Percentiles rank a stretch among this genome's conserved stretches.
These are phyloP conservation scores for Grus americana DNA, from an alignment of 2,113 vertebrate genomes.

Conservation along the genomic window DNA sequence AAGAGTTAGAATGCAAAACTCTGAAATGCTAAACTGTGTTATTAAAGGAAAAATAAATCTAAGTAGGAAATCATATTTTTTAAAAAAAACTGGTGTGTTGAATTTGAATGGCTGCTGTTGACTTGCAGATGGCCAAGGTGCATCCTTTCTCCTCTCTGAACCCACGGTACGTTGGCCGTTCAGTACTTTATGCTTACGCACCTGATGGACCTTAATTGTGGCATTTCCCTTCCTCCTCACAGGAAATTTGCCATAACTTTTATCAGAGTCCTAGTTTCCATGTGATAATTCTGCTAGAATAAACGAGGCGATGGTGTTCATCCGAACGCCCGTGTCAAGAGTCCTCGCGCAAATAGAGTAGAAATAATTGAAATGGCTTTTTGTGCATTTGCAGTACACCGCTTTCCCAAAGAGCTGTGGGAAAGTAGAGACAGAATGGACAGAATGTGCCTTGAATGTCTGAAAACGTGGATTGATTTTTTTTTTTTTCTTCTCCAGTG, in stretches of 20 bases:
- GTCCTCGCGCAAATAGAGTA: background rate
- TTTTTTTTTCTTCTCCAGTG: background rate
- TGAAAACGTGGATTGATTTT: background rate
- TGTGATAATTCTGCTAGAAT: background rate
- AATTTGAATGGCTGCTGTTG: constrained; percentile 38
- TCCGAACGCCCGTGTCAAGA: background rate
- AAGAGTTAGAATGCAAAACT: constrained; percentile 80
- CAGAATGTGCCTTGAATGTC: background rate
- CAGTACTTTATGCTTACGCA: accelerated
- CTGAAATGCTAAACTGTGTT: constrained; percentile 78
- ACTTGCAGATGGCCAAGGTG: background rate
- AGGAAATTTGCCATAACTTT: background rate
- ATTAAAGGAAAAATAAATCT: constrained; percentile 80
- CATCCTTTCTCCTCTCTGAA: background rate
- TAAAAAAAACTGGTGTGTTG: background rate
- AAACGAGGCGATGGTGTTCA: background rate
- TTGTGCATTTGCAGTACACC: background rate
- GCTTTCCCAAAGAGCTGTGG: background rate
- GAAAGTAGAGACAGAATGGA: background rate
- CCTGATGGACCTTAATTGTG: background rate
- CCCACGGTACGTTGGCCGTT: background rate
- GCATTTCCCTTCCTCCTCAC: background rate
- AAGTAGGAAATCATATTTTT: constrained; percentile 70
- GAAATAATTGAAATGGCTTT: background rate
- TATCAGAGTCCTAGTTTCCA: background rate